Conservation (phyloP, 2,797 vertebrate species). For the Thalassophryne amazonica region DNA sequence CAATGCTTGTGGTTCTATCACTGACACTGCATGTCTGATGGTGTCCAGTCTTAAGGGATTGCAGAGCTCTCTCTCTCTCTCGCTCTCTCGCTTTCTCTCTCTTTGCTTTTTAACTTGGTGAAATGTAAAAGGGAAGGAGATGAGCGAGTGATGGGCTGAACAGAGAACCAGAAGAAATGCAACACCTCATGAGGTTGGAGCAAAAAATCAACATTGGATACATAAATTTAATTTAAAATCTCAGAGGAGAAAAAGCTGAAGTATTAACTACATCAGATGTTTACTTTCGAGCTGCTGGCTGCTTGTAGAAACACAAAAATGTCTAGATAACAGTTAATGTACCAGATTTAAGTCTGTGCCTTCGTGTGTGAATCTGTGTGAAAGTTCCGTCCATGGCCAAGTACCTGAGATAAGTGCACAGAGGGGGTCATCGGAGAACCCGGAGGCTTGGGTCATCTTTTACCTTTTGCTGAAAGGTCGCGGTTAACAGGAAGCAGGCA, state of each 20-base stretch:
- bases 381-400: slow-evolving; percentile 66
- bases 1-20: slow-evolving; percentile 59
- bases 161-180: slow-evolving; percentile 4
- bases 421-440: slow-evolving; percentile 54
- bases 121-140: slow-evolving; percentile 6
- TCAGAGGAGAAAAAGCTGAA: slow-evolving; percentile 15
- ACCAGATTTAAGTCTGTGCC: slow-evolving; percentile 49
- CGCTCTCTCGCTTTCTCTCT: slow-evolving; percentile 11
- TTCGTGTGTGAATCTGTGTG: slow-evolving; percentile 44
- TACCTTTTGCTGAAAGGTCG: slow-evolving; percentile 67
- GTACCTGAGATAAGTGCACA: slow-evolving; percentile 51
- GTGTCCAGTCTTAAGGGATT: slow-evolving; percentile 42
- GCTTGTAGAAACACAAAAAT: slow-evolving; percentile 47
- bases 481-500: slow-evolving; percentile 32
- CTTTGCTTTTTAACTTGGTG: slow-evolving; percentile 4
- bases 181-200: slow-evolving; percentile 22
- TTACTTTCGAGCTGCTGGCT: slow-evolving; percentile 22
- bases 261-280: slow-evolving; percentile 32
- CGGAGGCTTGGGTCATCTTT: slow-evolving; percentile 54
- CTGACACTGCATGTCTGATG: slow-evolving; percentile 50
- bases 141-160: slow-evolving; percentile 7
- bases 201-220: slow-evolving; percentile 44
- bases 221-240: slow-evolving; percentile 44
- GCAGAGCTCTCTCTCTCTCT: slow-evolving; percentile 12
- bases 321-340: slow-evolving; percentile 60